Conservation (phyloP, 1,140 invertebrate species). For the Penaeus vannamei region DNA sequence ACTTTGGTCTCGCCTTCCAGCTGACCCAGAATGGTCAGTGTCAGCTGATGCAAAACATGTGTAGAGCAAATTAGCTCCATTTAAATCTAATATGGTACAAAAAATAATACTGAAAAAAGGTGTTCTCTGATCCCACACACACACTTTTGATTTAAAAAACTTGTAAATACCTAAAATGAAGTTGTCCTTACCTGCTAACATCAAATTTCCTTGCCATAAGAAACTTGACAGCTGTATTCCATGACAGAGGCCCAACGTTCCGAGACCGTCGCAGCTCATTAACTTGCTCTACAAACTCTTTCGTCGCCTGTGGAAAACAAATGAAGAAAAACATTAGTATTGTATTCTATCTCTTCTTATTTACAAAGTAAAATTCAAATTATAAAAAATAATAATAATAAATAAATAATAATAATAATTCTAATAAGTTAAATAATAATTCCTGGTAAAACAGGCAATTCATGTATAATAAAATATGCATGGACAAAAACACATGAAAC, state of each 20-base stretch:
- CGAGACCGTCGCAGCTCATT: slow-evolving; percentile 67
- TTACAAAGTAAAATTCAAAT: neutral
- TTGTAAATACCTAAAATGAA: neutral
- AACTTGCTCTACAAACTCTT: slow-evolving; percentile 83
- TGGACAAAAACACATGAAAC: no score
- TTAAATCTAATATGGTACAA: no score
- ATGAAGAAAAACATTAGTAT: slow-evolving; percentile 46
- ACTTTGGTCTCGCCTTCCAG: no score
- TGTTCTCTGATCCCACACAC: no score
- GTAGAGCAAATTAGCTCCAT: no score
- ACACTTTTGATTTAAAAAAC: neutral
- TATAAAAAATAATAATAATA: neutral
- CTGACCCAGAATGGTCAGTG: no score
- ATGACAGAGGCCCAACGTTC: slow-evolving; percentile 76
- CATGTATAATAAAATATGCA: no score
- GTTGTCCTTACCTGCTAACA: slow-evolving; percentile 75
- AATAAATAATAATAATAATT: no score
- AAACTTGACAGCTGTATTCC: slow-evolving; percentile 93
- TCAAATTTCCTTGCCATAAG: slow-evolving; percentile 96
- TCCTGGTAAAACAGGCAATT: no score
- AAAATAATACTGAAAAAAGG: no score
- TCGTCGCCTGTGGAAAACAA: slow-evolving; percentile 79
- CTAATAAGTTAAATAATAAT: no score
- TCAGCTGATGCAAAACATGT: no score
- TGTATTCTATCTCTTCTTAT: neutral